These are phyloP conservation scores for Aplysina aerophoba DNA, from an alignment of 37 sponge, comb jelly and placozoan species.

Conservation along the genomic window DNA sequence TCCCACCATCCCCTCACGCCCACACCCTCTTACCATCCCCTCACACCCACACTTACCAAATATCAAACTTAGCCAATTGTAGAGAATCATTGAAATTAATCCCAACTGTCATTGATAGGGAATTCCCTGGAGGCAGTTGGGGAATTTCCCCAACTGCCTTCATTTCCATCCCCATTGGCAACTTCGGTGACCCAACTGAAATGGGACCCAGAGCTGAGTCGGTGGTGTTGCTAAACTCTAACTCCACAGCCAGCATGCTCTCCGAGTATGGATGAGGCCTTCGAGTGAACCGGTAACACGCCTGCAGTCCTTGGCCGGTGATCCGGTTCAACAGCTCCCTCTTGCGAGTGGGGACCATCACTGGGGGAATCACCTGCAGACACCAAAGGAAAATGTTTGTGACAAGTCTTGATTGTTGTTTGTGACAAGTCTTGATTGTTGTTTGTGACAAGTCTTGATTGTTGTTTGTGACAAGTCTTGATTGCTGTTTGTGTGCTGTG, in stretches of 20 bases:
- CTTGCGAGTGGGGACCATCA: constrained; percentile 40
- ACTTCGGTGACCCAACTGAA: constrained; percentile 48
- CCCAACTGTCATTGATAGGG: constrained; percentile 63
- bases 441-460: no score
- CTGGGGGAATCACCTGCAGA: constrained; percentile 11
- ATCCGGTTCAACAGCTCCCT: constrained; percentile 74
- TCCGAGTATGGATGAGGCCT: constrained; percentile 65
- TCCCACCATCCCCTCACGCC: neutral
- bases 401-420: no score
- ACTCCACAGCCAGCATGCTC: constrained; percentile 76
- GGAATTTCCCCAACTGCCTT: constrained; percentile 29
- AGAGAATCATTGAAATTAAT: constrained; percentile 96
- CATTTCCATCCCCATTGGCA: constrained; percentile 79
- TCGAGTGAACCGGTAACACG: constrained; percentile 72
- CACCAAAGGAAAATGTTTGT: no score
- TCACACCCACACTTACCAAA: constrained; percentile 58
- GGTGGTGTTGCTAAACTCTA: constrained; percentile 72
- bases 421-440: no score
- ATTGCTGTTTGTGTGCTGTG: no score
- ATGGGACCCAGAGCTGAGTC: constrained; percentile 51
- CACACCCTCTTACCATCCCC: neutral
- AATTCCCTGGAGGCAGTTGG: constrained; percentile 60
- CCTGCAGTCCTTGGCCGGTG: constrained; percentile 73
- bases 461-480: no score
- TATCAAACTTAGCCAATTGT: constrained; percentile 93